Base-by-base conservation (phyloP, 2,113 vertebrate species). In the Capra hircus region DNA sequence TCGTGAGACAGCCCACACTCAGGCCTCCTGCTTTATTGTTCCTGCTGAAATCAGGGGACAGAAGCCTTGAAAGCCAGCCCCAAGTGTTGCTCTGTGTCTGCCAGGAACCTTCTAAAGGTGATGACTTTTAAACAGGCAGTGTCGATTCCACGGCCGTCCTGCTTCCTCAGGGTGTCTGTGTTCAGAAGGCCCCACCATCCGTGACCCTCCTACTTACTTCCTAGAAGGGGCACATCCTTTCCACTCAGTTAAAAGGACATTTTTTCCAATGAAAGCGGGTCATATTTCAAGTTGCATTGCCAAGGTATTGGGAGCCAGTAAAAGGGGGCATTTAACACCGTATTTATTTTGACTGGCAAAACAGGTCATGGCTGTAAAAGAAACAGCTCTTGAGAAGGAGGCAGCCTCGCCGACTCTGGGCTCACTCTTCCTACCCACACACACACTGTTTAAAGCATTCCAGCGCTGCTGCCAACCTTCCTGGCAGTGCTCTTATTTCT, bases 331-430 rank as follows among this genome's bases (percentile, higher is more conserved):
- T 98, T 98, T 97, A 98, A 97, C 93, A 95, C 84, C 11, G 87
- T 98, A 97, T 98, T 98, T 98, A 98, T 98, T 98, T 98, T 98
- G 98, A 98, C 98, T 98, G 97, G 98, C 97, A 97, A 96, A 98
- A 97, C 97, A 97, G 98, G 97, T 98, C 97, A 96, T 43, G 98
- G 98, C 98, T 97, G 97, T 97, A 93, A 98, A 98, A 98, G 97
- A 97, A 98, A 97, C 93, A 98, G 97, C 97, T 98, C 96, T 55
- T 13, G 94, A 96, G 95, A 95, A 64, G 1, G 93, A 97, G 95
- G 95, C 97, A 84, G 97, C 93, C 97, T 89, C 3, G 23, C 71
- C 43, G 88, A n/a, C 96, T 94, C 95, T 43, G 95, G 98, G 96
- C 95, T 97, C 95, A 7, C 82, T 94, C 89, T n/a, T 17, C 45